Evolutionary conservation across 2,888 invertebrate species (phyloP).

Genomic region (Drosophila prolongata): DNA sequence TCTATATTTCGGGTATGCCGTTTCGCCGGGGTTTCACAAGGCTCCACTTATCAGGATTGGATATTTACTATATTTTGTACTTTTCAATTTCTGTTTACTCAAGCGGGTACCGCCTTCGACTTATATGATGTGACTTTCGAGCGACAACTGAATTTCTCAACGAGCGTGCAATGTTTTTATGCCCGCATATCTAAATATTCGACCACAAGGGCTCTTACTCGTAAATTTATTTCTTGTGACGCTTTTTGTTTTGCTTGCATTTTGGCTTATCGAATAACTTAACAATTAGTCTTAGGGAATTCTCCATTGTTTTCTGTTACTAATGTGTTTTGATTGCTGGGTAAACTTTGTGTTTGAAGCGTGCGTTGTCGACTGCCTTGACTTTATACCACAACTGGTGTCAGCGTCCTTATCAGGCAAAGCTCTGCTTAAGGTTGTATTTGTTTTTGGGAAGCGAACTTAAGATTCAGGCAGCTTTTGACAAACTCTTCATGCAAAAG

Average conservation of each 20-base stretch:
- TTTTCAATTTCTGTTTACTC: conserved; percentile 3
- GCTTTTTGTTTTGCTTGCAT: neutral
- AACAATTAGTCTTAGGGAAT: conserved; percentile 36
- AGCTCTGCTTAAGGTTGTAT: conserved; percentile 13
- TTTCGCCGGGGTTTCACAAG: conserved; percentile 41
- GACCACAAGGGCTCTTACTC: conserved; percentile 1
- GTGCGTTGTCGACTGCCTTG: conserved; percentile 45
- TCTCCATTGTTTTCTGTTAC: conserved; percentile 36
- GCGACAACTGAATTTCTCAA: conserved; percentile 38
- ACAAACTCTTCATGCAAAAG: conserved; percentile 64
- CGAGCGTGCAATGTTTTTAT: no score
- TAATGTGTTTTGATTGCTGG: neutral
- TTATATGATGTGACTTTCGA: conserved; percentile 25
- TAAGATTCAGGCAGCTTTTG: conserved; percentile 73
- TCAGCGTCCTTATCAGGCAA: conserved; percentile 23
- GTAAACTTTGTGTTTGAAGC: conserved; percentile 31
- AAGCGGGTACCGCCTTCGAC: conserved; percentile 1
- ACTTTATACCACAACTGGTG: conserved; percentile 2
- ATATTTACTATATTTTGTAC: conserved; percentile 7
- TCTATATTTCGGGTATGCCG: conserved; percentile 55
- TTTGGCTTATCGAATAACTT: conserved; percentile 24
- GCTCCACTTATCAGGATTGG: conserved; percentile 25
- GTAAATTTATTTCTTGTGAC: neutral
- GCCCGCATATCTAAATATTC: no score
- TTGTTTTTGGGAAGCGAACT: conserved; percentile 18